Conservation (phyloP, 2,113 vertebrate genomes). For the Ctenodactylus gundi region DNA sequence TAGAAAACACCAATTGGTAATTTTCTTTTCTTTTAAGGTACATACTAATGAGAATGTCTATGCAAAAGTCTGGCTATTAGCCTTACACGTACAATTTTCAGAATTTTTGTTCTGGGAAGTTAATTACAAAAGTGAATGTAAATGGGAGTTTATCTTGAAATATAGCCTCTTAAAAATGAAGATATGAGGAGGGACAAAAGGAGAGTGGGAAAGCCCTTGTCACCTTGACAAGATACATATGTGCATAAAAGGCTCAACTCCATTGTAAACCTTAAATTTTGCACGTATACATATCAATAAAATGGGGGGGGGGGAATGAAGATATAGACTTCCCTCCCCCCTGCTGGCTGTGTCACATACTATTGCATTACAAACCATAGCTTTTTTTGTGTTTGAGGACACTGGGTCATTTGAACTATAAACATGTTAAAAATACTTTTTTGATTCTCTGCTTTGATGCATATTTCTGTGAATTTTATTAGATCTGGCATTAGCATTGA, state of each 20-base stretch:
- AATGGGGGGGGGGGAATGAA: background rate
- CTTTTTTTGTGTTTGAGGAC: conserved; percentile 61
- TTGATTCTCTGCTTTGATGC: background rate
- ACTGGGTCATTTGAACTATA: background rate
- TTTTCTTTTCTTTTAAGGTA: conserved; percentile 52
- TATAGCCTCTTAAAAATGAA: conserved; percentile 50
- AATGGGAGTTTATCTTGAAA: conserved; percentile 57
- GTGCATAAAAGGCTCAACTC: too few species aligned
- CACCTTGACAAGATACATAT: too few species aligned
- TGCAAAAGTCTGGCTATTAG: conserved; percentile 38
- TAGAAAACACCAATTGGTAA: conserved; percentile 66
- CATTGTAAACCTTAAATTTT: too few species aligned
- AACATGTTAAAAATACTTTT: background rate
- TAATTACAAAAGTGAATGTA: conserved; percentile 57
- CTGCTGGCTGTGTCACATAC: conserved; percentile 13
- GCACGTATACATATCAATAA: too few species aligned
- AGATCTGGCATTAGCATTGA: conserved; percentile 43
- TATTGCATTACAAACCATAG: background rate
- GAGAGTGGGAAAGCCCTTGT: too few species aligned
- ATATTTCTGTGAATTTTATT: conserved; percentile 62
- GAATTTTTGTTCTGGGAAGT: conserved; percentile 30
- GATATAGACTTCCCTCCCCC: background rate
- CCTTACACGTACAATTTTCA: conserved; percentile 58
- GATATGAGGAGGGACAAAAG: background rate
- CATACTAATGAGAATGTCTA: conserved; percentile 39